A percentile compares a stretch with the other conserved stretches of the same genome.
phyloP scores from a whole-genome alignment of 2,797 vertebrate species.

The Paramormyrops hopkinsi region DNA sequence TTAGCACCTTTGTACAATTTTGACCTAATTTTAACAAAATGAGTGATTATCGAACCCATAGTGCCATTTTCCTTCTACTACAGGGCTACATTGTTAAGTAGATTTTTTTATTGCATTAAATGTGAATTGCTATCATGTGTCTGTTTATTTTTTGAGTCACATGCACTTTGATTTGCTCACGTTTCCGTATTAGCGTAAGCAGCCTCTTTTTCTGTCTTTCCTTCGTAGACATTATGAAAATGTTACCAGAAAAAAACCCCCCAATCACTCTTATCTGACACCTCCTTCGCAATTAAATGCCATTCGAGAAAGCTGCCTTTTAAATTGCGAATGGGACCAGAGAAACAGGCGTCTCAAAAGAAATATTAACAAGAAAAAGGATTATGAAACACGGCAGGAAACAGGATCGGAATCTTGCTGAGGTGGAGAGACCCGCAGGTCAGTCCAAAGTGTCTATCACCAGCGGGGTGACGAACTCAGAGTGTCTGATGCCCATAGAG shows the following conservation, averaged over 20 bases:
- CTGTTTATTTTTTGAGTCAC: not conserved
- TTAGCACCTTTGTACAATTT: not conserved
- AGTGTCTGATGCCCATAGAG: slow-evolving; percentile 73
- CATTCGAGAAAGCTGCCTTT: not conserved
- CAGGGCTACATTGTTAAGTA: not conserved
- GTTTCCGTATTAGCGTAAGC: not conserved
- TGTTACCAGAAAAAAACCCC: not conserved
- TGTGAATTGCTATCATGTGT: not conserved
- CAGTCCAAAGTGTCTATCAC: slow-evolving; percentile 54
- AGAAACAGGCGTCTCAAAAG: not conserved
- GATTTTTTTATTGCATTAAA: not conserved
- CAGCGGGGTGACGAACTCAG: slow-evolving; percentile 65
- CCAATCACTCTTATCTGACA: not conserved
- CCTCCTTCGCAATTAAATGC: not conserved
- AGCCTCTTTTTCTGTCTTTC: not conserved
- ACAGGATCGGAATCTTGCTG: not conserved
- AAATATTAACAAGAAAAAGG: not conserved
- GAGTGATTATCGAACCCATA: not conserved
- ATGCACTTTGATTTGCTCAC: not conserved
- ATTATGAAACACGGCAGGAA: not conserved
- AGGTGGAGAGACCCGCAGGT: slow-evolving; percentile 14
- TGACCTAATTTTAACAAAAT: not conserved
- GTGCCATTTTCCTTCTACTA: not conserved
- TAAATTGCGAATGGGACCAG: not conserved
- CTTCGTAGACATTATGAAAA: not conserved